Conservation (phyloP, 1,140 invertebrate genomes). For the Mactra quadrangularis region DNA sequence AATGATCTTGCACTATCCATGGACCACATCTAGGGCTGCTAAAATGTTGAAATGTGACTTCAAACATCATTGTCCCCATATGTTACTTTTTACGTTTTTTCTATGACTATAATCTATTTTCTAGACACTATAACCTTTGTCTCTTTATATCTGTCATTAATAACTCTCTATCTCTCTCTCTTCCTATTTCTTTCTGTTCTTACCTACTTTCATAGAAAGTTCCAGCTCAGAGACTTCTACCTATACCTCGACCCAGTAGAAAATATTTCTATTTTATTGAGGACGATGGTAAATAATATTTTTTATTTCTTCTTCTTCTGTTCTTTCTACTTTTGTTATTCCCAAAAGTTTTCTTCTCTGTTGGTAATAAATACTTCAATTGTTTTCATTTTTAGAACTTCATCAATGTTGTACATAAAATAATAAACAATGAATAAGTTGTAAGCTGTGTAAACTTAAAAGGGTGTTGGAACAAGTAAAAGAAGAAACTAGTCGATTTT, state of each 20-base stretch:
- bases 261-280: slow-evolving; percentile 21
- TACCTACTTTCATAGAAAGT: background rate
- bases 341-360: too few relatives aligned
- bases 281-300: slow-evolving; percentile 9
- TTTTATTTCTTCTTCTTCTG: too few relatives aligned
- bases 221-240: background rate
- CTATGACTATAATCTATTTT: background rate
- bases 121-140: background rate
- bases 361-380: too few relatives aligned
- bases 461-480: too few relatives aligned
- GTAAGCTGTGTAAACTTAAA: too few relatives aligned
- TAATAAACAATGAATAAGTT: too few relatives aligned
- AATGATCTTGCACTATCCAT: background rate
- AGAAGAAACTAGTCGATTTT: too few relatives aligned
- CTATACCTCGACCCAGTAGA: slow-evolving; percentile 10
- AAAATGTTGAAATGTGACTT: background rate
- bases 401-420: too few relatives aligned
- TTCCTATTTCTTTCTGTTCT: background rate
- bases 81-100: background rate
- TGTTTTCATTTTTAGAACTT: too few relatives aligned
- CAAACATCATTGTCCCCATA: background rate
- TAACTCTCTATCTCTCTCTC: too few relatives aligned
- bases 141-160: too few relatives aligned
- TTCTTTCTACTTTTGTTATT: too few relatives aligned
- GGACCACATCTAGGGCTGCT: background rate